Conservation (phyloP, 92 coral and sea anemone genomes). For the Epizoanthus illoricatus region DNA sequence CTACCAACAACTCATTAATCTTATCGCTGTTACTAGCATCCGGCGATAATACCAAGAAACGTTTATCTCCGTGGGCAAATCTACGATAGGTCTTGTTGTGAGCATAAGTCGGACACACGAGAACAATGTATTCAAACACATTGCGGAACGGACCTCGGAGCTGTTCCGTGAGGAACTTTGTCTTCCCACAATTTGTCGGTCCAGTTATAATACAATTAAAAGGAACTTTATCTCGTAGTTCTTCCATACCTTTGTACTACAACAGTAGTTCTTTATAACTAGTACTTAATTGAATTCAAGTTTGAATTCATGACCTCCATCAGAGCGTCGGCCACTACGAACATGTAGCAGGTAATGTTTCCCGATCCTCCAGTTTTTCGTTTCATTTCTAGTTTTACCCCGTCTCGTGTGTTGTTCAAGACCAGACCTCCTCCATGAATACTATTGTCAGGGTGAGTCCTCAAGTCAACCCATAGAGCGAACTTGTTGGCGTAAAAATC, state of each 20-base stretch:
- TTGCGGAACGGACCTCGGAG: conserved; percentile 44
- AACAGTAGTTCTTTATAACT: too few relatives aligned
- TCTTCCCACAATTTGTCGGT: conserved; percentile 47
- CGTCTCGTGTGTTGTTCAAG: conserved; percentile 56
- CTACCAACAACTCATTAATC: too few relatives aligned
- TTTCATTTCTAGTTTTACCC: conserved; percentile 49
- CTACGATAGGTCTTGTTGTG: too few relatives aligned
- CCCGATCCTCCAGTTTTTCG: conserved; percentile 46
- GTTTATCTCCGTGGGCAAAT: too few relatives aligned
- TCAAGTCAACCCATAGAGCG: conserved; percentile 55
- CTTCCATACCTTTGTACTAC: conserved; percentile 41
- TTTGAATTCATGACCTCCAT: conserved; percentile 34
- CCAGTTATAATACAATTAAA: conserved; percentile 52
- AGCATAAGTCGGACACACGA: conserved; percentile 49
- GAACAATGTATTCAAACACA: conserved; percentile 49
- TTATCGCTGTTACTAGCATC: conserved; percentile 15
- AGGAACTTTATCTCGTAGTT: conserved; percentile 46
- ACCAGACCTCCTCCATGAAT: conserved; percentile 17
- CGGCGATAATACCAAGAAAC: conserved; percentile 11
- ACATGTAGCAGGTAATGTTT: conserved; percentile 49
- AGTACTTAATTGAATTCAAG: too few relatives aligned
- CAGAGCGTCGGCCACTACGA: conserved; percentile 58
- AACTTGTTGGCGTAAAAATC: conserved; percentile 34
- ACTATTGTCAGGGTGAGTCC: conserved; percentile 50
- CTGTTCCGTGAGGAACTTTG: conserved; percentile 41